A percentile compares a stretch with the other conserved stretches of the same genome.
Evolutionary conservation across 2,797 vertebrate species (phyloP).

Genomic region (Pseudochaenichthys georgianus): DNA sequence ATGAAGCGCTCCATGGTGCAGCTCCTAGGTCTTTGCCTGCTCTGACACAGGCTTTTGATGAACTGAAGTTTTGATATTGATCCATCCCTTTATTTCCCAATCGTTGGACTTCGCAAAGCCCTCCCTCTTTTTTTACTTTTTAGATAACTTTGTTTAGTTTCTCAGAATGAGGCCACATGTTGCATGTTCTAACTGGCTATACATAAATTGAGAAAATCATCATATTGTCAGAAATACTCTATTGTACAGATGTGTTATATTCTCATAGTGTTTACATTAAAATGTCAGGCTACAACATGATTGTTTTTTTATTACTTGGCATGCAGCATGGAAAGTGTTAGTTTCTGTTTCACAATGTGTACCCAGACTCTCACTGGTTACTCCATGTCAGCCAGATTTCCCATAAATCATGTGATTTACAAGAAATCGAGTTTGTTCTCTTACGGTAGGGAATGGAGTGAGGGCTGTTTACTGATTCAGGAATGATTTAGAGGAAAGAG

Average conservation of each 20-base stretch:
- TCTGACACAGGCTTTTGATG: slow-evolving; percentile 29
- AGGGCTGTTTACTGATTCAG: slow-evolving; percentile 4
- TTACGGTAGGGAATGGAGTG: background rate
- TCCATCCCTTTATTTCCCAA: slow-evolving; percentile 66
- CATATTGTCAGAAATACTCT: background rate
- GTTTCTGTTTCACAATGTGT: slow-evolving; percentile 73
- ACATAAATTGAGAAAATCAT: background rate
- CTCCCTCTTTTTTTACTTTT: slow-evolving; percentile 23
- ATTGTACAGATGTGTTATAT: slow-evolving; percentile 6
- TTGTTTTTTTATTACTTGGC: slow-evolving; percentile 30
- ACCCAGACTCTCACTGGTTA: slow-evolving; percentile 55
- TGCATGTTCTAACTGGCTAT: background rate
- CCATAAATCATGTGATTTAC: slow-evolving; percentile 81
- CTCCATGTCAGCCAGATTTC: slow-evolving; percentile 51
- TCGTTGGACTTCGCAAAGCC: slow-evolving; percentile 3
- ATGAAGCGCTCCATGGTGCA: slow-evolving; percentile 59
- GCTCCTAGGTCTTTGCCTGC: slow-evolving; percentile 23
- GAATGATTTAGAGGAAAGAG: background rate
- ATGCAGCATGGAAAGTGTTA: slow-evolving; percentile 30
- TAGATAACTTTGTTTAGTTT: background rate
- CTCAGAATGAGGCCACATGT: background rate
- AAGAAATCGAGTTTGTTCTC: slow-evolving; percentile 59
- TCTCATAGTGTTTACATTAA: background rate
- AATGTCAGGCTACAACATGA: background rate
- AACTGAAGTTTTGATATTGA: slow-evolving; percentile 41